These are phyloP conservation scores for Sitodiplosis mosellana DNA, from an alignment of 1,140 invertebrate genomes.

Conservation along the genomic window DNA sequence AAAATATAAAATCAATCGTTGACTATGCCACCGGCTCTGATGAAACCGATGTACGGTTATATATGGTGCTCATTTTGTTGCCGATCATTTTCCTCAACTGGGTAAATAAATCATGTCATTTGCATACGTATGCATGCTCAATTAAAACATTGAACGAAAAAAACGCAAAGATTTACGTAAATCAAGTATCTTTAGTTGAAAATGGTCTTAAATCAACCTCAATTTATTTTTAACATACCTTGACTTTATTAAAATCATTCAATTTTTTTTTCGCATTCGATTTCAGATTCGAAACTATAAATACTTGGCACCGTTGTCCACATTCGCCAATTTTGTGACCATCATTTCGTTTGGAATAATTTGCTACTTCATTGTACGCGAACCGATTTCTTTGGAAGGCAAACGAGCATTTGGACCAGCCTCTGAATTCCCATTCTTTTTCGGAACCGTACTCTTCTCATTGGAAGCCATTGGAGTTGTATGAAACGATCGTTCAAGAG, in stretches of 20 bases:
- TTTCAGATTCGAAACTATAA: conserved; percentile 42
- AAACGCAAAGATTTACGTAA: too few species aligned
- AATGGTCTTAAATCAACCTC: not conserved
- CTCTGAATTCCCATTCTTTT: conserved; percentile 46
- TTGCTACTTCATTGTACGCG: conserved; percentile 45
- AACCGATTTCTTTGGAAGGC: conserved; percentile 29
- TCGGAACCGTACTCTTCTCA: conserved; percentile 76
- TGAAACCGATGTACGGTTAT: conserved; percentile 32
- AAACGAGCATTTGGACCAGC: conserved; percentile 28
- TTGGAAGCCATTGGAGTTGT: conserved; percentile 78
- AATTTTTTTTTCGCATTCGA: too few species aligned
- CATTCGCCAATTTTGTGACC: conserved; percentile 49
- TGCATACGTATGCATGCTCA: conserved; percentile 15
- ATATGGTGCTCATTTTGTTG: conserved; percentile 43
- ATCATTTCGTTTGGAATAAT: conserved; percentile 45
- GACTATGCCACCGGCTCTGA: conserved; percentile 18
- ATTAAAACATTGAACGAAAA: conserved; percentile 18
- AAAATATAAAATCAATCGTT: conserved; percentile 44
- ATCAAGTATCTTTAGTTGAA: too few species aligned
- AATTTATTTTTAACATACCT: not conserved
- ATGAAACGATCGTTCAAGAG: conserved; percentile 10
- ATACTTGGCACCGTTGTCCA: conserved; percentile 50
- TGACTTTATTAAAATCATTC: not conserved
- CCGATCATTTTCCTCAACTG: conserved; percentile 53
- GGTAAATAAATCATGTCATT: conserved; percentile 16